These are phyloP conservation scores for Achroia grisella DNA, from an alignment of 1,140 invertebrate species.

Conservation along the genomic window DNA sequence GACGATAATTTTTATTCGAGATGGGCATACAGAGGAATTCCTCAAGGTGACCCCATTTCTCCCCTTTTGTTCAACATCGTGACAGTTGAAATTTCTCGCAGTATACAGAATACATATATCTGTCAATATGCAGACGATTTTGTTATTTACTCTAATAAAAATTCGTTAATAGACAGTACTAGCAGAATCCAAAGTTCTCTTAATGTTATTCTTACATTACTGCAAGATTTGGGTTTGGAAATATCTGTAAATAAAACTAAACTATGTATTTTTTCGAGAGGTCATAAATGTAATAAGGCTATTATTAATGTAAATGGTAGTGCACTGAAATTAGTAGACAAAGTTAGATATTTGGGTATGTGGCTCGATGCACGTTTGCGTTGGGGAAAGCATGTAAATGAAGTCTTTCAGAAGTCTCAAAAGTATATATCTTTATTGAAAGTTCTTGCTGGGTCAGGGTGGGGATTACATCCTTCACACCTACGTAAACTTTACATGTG, in stretches of 20 bases:
- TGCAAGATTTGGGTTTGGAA: background rate
- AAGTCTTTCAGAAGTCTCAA: background rate
- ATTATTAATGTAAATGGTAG: background rate
- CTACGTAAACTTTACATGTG: background rate
- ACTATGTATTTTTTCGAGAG: constrained; percentile 1
- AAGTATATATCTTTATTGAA: background rate
- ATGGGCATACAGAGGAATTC: background rate
- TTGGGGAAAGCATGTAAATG: constrained; percentile 3
- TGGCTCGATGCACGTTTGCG: background rate
- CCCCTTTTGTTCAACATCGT: background rate
- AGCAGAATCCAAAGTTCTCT: background rate
- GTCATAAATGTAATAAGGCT: background rate
- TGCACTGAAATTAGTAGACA: background rate
- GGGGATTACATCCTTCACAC: constrained; percentile 1
- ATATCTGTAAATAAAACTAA: background rate
- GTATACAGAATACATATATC: background rate
- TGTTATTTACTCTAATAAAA: background rate
- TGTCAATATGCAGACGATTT: background rate
- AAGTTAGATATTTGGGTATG: constrained; percentile 1
- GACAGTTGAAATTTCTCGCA: background rate
- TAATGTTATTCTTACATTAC: background rate
- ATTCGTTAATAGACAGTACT: background rate
- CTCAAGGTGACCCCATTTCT: background rate
- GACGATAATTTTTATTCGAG: background rate
- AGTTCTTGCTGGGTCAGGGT: background rate